Conservation (phyloP, 2,797 vertebrate genomes). For the Sebastolobus alascanus region DNA sequence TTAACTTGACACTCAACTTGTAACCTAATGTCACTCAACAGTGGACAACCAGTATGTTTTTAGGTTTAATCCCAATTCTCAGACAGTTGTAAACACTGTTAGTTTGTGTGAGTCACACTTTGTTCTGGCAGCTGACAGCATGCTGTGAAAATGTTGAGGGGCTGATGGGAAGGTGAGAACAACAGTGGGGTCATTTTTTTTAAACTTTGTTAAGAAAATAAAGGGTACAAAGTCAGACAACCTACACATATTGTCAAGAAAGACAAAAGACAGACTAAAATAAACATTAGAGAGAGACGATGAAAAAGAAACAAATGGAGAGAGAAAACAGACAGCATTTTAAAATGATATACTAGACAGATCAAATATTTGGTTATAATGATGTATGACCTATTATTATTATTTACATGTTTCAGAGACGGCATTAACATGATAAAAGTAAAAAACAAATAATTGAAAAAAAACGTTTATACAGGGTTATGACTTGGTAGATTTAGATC, state of each 20-base stretch:
- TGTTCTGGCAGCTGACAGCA: slow-evolving; percentile 34
- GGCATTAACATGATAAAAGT: fast-evolving
- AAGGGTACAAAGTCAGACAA: neutral
- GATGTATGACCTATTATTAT: neutral
- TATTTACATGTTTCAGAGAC: neutral
- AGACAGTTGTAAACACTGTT: slow-evolving; percentile 10
- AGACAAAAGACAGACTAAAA: fast-evolving
- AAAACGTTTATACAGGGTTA: neutral
- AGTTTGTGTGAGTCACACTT: slow-evolving; percentile 30
- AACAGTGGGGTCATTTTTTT: neutral
- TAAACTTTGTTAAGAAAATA: too few species aligned
- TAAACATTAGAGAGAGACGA: too few species aligned
- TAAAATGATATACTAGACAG: too few species aligned
- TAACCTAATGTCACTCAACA: neutral
- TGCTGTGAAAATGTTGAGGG: slow-evolving; percentile 43
- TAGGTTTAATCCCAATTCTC: neutral
- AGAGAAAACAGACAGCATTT: too few species aligned
- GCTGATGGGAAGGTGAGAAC: slow-evolving; percentile 49
- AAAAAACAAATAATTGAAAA: too few species aligned
- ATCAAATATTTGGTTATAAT: neutral
- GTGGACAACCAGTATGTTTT: neutral
- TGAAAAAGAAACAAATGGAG: fast-evolving
- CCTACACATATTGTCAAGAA: neutral
- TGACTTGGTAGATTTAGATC: too few species aligned
- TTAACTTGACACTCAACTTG: neutral